Evolutionary conservation across 2,888 invertebrate species (phyloP), one percentile per base, ranked within the genome.

Genomic region (Phortica okadai): DNA sequence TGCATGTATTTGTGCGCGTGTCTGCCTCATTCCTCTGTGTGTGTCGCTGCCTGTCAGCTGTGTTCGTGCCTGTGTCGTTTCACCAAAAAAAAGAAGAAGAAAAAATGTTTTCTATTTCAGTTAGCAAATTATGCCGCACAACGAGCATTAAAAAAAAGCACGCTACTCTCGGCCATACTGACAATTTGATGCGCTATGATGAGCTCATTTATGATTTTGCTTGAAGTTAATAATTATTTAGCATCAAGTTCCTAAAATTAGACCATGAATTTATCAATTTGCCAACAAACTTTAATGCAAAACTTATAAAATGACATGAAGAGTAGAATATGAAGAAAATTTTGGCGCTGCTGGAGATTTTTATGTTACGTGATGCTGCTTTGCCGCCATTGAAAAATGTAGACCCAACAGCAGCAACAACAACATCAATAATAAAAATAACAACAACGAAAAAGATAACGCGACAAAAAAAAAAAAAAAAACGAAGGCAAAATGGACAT

Each of bases 111-210:
- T 85, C 89, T 89, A 85, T 85, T 85, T 85, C 85, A 85, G 85
- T 85, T 85, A 84, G 85, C 89, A 85, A 85, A 85, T 85, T 88
- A 85, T 85, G 89, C 88, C 88, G 86, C 86, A 85, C 88, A 87
- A 33, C 33, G 33, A 33, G 33, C 33, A 33, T 33, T 33, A n/a
- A 33, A 33, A 33, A 33, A 33, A 33, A 33, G 33, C 33, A 33
- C 1, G 33, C 33, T 33, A 33, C 2, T 33, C 33, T 33, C 33
- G 33, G 33, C 33, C 33, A 33, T 33, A 33, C 33, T 33, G 33
- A 33, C 33, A 33, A 33, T 33, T 33, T 33, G 33, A 33, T 33
- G 4, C 33, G 1, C 33, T 33, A 33, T 33, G 33, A 33, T 0
- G 4, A 33, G 4, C 33, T 33, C 1, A 33, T 33, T 33, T 2